A percentile compares a stretch with the other conserved stretches of the same genome.
These are phyloP conservation scores for Ligdia adustata DNA, from an alignment of 2,888 invertebrate genomes.

Conservation along the genomic window DNA sequence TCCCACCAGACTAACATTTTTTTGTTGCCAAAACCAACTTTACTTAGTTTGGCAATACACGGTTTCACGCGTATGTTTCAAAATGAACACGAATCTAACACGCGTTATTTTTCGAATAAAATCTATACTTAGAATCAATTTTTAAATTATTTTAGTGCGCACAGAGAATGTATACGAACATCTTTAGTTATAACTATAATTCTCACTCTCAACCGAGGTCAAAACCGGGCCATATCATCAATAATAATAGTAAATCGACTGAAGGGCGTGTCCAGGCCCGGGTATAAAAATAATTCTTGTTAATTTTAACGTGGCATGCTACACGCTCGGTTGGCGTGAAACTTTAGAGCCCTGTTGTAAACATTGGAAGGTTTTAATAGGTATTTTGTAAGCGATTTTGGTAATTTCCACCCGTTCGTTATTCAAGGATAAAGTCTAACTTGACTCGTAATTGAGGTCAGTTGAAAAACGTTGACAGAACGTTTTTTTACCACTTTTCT, in stretches of 20 bases:
- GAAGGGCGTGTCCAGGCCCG: conserved; percentile 58
- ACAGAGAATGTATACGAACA: conserved; percentile 6
- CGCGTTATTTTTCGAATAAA: too few species aligned
- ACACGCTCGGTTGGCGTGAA: conserved; percentile 44
- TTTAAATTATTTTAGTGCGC: too few species aligned
- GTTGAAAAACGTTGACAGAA: background rate
- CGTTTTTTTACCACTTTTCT: background rate
- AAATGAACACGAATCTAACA: too few species aligned
- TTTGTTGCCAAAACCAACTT: too few species aligned
- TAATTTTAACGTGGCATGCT: conserved; percentile 63
- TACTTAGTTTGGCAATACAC: too few species aligned
- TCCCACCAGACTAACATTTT: too few species aligned
- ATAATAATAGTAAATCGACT: conserved; percentile 66
- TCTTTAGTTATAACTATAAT: conserved; percentile 6
- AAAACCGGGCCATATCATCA: conserved; percentile 58
- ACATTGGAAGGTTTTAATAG: conserved; percentile 23
- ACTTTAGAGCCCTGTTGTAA: conserved; percentile 21
- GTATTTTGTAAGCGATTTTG: conserved; percentile 25
- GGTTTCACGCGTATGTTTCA: too few species aligned
- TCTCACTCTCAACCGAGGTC: conserved; percentile 32
- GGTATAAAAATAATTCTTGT: conserved; percentile 57
- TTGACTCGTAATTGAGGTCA: conserved; percentile 4
- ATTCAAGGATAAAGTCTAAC: conserved; percentile 6
- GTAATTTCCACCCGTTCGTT: conserved; percentile 3
- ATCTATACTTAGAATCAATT: too few species aligned